Percentiles rank a stretch among this genome's conserved stretches.
Evolutionary conservation across 2,113 vertebrate species (phyloP).

Genomic region (Cercopithecus mona): DNA sequence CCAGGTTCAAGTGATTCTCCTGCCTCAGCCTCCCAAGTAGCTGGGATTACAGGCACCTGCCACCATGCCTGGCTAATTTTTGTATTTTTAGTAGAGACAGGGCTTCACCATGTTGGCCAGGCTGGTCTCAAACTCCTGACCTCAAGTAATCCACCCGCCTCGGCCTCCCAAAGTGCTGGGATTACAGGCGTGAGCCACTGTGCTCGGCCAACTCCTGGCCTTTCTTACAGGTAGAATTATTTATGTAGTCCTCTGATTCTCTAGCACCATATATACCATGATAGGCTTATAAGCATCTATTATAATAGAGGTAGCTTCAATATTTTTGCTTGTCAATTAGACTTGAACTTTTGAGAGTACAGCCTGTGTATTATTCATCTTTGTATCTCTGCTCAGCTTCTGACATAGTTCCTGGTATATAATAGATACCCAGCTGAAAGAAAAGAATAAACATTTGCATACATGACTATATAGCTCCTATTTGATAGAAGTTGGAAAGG

Average conservation of each 20-base stretch:
- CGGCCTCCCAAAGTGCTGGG: too few species aligned
- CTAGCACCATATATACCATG: neutral
- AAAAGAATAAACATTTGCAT: conserved; percentile 26
- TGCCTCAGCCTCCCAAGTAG: too few species aligned
- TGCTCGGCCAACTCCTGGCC: neutral
- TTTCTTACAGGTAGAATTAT: conserved; percentile 25
- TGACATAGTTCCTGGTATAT: neutral
- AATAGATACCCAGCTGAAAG: neutral
- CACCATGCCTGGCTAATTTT: too few species aligned
- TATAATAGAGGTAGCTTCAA: neutral
- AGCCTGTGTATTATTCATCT: neutral
- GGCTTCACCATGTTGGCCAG: too few species aligned
- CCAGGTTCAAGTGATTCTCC: too few species aligned
- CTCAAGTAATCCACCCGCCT: too few species aligned
- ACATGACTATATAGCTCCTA: neutral
- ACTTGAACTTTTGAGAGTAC: conserved; percentile 6
- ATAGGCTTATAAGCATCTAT: neutral
- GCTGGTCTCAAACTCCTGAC: too few species aligned
- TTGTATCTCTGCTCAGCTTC: neutral
- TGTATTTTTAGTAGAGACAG: too few species aligned
- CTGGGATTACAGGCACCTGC: too few species aligned
- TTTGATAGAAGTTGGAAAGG: conserved; percentile 35
- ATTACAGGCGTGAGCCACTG: too few species aligned
- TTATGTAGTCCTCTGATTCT: neutral
- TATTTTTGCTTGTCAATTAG: conserved; percentile 2